Percentiles rank a stretch among this genome's conserved stretches.
Conservation (phyloP, 2,113 vertebrate species). For the Amblyornis subalaris region DNA sequence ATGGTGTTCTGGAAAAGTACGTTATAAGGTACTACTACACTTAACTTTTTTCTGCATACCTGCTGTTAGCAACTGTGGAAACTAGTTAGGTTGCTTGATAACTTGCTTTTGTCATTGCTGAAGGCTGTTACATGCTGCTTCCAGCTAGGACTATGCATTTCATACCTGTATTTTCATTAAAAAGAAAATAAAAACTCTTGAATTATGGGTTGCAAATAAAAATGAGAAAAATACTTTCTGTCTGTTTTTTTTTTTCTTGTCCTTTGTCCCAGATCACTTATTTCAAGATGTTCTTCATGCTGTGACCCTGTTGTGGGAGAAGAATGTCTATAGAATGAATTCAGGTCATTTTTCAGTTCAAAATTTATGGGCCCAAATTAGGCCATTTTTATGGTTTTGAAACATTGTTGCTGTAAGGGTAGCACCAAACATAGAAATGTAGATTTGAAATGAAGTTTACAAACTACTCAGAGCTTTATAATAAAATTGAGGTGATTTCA, state of each 20-base stretch:
- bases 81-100: not conserved
- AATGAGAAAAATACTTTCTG: not conserved
- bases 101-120: not conserved
- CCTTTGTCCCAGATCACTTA: not conserved
- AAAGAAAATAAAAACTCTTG: not conserved
- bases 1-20: not conserved
- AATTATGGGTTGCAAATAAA: not conserved
- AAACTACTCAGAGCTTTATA: not conserved
- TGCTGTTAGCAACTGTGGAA: not conserved
- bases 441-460: not conserved
- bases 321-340: not conserved
- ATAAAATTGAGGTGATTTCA: not conserved
- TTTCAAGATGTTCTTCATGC: not conserved
- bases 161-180: not conserved
- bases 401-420: not conserved
- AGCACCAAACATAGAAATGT: not conserved
- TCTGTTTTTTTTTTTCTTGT: not conserved
- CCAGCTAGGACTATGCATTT: not conserved
- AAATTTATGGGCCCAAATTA: not conserved
- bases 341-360: not conserved
- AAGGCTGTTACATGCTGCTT: not conserved
- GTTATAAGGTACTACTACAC: rapidly evolving
- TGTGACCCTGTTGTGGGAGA: not conserved
- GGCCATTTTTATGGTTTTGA: not conserved
- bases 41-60: not conserved